phyloP scores from a whole-genome alignment of 2,113 vertebrate genomes.

The Marmota monax region DNA sequence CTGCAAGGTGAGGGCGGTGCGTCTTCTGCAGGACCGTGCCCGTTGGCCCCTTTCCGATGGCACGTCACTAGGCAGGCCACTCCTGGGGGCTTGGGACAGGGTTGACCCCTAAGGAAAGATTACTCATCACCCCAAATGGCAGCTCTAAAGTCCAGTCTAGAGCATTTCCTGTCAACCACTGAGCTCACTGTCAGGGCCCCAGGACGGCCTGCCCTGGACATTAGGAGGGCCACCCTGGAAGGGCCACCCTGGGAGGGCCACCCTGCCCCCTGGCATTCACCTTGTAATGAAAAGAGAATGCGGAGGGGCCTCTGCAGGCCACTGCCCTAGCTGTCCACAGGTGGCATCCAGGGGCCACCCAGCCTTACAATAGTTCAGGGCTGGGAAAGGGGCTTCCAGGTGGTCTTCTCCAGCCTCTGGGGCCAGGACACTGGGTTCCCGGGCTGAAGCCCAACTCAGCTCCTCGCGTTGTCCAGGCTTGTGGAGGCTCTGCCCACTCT shows the following conservation, averaged over 20 bases:
- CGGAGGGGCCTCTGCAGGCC: too few relatives aligned
- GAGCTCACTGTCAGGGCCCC: background rate
- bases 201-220: fast-evolving
- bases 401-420: too few relatives aligned
- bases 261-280: fast-evolving
- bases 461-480: background rate
- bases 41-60: fast-evolving
- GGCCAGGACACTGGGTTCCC: fast-evolving
- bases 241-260: too few relatives aligned
- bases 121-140: fast-evolving
- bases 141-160: background rate
- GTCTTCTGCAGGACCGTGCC: fast-evolving
- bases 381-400: fast-evolving
- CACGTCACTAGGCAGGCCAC: fast-evolving
- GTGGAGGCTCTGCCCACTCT: fast-evolving
- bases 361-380: fast-evolving
- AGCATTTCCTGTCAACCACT: background rate
- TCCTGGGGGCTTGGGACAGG: fast-evolving
- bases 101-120: background rate
- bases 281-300: fast-evolving
- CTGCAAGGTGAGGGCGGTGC: fast-evolving
- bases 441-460: fast-evolving
- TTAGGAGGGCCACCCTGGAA: fast-evolving
- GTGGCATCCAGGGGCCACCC: fast-evolving
- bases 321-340: fast-evolving